Evolutionary conservation across 2,113 vertebrate species (phyloP).

Genomic region (Chrysemys picta): DNA sequence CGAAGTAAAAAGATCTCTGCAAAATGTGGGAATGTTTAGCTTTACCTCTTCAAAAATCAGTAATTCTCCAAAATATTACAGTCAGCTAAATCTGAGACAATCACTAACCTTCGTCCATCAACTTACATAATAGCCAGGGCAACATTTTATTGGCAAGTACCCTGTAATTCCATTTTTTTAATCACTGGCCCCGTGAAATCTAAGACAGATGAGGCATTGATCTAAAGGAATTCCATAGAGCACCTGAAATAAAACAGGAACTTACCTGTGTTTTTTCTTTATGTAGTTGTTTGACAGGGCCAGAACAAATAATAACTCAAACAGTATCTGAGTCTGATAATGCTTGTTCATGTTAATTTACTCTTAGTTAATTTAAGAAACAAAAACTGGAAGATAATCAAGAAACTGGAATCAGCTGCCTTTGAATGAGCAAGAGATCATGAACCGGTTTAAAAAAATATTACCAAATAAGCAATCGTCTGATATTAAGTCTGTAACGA

Average conservation of each 20-base stretch:
- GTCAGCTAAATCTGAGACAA: slow-evolving; percentile 35
- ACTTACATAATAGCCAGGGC: background rate
- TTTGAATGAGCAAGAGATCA: background rate
- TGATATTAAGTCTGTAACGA: accelerated
- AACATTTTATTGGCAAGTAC: background rate
- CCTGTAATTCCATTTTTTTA: background rate
- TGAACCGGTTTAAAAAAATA: background rate
- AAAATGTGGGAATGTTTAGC: slow-evolving; percentile 13
- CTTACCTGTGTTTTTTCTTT: slow-evolving; percentile 19
- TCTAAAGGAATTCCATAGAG: background rate
- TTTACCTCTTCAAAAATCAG: slow-evolving; percentile 55
- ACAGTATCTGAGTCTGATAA: background rate
- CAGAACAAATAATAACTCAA: background rate
- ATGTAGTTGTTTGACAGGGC: slow-evolving; percentile 29
- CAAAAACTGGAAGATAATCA: background rate
- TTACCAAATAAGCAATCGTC: background rate
- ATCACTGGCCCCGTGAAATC: background rate
- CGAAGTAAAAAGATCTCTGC: background rate
- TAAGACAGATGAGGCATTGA: background rate
- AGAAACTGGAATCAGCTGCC: background rate
- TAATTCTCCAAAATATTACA: background rate
- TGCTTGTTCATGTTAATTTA: background rate
- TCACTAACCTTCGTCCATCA: background rate
- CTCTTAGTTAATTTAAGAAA: slow-evolving; percentile 10
- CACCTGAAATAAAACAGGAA: slow-evolving; percentile 4